These are phyloP conservation scores for Panthera leo DNA, from an alignment of 2,113 vertebrate species.

Conservation along the genomic window DNA sequence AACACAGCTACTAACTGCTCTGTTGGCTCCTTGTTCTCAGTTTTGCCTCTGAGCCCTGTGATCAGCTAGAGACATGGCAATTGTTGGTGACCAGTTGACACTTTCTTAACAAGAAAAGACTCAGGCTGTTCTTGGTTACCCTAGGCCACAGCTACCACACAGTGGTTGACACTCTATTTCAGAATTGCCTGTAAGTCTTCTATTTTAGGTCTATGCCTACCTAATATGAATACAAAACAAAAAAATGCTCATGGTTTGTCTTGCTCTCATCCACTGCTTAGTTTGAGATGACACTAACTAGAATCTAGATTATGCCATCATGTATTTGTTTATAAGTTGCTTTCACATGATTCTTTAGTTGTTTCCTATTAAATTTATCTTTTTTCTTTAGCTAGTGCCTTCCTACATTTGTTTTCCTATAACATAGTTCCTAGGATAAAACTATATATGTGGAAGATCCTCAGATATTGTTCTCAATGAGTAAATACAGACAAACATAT, in stretches of 20 bases:
- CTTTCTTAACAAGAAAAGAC: background rate
- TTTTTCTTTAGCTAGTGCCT: background rate
- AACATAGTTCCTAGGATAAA: background rate
- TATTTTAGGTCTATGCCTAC: background rate
- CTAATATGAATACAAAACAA: background rate
- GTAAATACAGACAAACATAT: background rate
- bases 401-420: background rate
- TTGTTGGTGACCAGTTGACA: background rate
- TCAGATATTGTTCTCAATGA: background rate
- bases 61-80: background rate
- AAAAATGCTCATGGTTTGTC: background rate
- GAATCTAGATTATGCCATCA: background rate
- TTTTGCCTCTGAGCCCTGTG: background rate
- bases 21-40: background rate
- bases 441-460: background rate
- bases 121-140: background rate
- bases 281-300: conserved; percentile 2
- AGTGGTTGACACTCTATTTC: background rate
- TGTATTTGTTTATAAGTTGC: conserved; percentile 26
- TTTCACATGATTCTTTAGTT: conserved; percentile 1
- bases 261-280: background rate
- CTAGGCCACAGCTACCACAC: background rate
- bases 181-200: background rate
- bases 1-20: background rate
- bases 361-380: conserved; percentile 9